Evolutionary conservation across 1,140 invertebrate species (phyloP).

Genomic region (Portunus trituberculatus): DNA sequence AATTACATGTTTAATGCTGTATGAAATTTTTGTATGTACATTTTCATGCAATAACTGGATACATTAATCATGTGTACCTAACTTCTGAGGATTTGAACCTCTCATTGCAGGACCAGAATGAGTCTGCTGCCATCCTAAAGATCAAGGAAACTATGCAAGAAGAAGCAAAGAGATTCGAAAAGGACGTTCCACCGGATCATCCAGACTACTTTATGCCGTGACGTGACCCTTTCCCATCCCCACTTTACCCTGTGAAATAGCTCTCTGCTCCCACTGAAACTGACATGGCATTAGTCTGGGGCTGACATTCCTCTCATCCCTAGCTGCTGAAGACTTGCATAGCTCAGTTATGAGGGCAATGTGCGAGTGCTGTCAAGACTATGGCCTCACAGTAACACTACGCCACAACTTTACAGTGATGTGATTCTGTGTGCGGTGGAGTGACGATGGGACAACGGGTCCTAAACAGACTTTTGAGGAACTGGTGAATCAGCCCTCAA

Average conservation of each 20-base stretch:
- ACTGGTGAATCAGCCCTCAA: conserved; percentile 72
- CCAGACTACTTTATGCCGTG: conserved; percentile 98
- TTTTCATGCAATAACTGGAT: not conserved
- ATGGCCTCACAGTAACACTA: conserved; percentile 60
- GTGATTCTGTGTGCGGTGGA: conserved; percentile 70
- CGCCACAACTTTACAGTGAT: conserved; percentile 70
- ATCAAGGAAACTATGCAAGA: conserved; percentile 99
- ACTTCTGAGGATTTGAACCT: conserved; percentile 60
- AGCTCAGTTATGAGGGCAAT: conserved; percentile 71
- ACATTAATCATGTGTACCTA: not conserved
- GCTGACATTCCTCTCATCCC: conserved; percentile 63
- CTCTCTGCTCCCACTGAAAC: conserved; percentile 70
- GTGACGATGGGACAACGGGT: conserved; percentile 73
- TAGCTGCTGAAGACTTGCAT: conserved; percentile 68
- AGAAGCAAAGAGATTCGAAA: conserved; percentile 99
- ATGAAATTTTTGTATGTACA: conserved; percentile 25
- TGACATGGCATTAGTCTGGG: conserved; percentile 68
- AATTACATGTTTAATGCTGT: conserved; percentile 36
- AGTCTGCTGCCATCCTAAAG: conserved; percentile 99
- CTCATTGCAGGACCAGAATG: conserved; percentile 93
- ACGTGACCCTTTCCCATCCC: conserved; percentile 79
- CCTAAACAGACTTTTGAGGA: conserved; percentile 57
- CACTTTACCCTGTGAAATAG: conserved; percentile 75
- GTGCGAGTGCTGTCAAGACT: conserved; percentile 64
- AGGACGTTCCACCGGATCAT: conserved; percentile 92